Evolutionary conservation across 30 jellyfish, hydroid and myxozoan genomes (phyloP).

Genomic region (Aurelia coerulea): DNA sequence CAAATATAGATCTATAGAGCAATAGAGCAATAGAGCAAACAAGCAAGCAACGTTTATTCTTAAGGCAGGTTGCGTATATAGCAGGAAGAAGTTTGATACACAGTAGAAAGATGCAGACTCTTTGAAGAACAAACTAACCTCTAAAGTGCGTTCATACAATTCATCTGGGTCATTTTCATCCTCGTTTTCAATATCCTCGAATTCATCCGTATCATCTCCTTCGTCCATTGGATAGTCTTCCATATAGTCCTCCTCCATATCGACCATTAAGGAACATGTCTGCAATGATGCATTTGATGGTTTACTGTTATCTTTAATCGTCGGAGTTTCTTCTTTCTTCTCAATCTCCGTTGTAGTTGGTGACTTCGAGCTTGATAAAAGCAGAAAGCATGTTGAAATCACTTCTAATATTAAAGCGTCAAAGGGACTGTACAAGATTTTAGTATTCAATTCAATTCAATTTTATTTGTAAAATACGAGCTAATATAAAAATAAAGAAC

Average conservation of each 20-base stretch:
- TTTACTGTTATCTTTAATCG: constrained; percentile 27
- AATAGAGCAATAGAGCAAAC: too few relatives aligned
- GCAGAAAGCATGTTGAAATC: neutral
- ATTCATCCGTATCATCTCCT: constrained; percentile 95
- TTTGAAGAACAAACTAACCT: constrained; percentile 51
- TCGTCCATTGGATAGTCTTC: constrained; percentile 80
- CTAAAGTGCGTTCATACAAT: constrained; percentile 81
- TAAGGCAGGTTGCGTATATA: too few relatives aligned
- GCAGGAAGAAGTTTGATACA: too few relatives aligned
- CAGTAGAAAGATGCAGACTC: too few relatives aligned
- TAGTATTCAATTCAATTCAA: too few relatives aligned
- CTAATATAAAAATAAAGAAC: too few relatives aligned
- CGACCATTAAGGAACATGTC: constrained; percentile 68
- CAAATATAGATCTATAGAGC: too few relatives aligned
- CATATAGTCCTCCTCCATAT: constrained; percentile 82
- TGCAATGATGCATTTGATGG: constrained; percentile 21
- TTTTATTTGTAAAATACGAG: too few relatives aligned
- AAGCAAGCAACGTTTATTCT: too few relatives aligned
- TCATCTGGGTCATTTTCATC: constrained; percentile 95
- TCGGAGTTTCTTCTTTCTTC: constrained; percentile 10
- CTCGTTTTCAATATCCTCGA: constrained; percentile 94
- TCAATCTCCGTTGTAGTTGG: constrained; percentile 18
- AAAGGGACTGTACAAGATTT: too few relatives aligned
- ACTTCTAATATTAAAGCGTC: too few relatives aligned
- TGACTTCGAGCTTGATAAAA: neutral